phyloP scores from a whole-genome alignment of 1,140 invertebrate species.

The Ylistrum balloti region DNA sequence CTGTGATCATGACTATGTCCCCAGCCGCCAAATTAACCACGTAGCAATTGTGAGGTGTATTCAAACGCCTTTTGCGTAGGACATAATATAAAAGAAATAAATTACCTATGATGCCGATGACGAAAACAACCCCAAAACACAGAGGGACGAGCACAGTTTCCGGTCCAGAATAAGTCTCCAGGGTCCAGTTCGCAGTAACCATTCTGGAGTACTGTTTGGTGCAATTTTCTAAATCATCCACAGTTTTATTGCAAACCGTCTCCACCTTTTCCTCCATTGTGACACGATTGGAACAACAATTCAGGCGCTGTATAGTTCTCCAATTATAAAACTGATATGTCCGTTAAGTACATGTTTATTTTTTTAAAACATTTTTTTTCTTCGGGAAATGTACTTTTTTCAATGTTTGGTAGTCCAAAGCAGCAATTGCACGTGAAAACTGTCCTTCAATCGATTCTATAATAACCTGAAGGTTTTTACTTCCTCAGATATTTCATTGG shows the following conservation, averaged over 20 bases:
- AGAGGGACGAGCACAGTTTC: conserved; percentile 84
- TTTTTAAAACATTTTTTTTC: not conserved
- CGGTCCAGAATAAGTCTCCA: conserved; percentile 22
- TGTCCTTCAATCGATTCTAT: conserved; percentile 5
- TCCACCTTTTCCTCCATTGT: conserved; percentile 16
- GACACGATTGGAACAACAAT: not conserved
- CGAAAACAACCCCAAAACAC: conserved; percentile 92
- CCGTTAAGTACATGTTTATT: not conserved
- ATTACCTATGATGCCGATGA: conserved; percentile 93
- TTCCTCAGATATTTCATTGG: not conserved
- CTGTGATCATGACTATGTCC: conserved; percentile 90
- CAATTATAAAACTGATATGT: not conserved
- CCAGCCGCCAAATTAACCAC: conserved; percentile 90
- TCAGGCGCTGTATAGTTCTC: not conserved
- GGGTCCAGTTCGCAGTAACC: conserved; percentile 13
- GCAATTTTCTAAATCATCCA: conserved; percentile 34
- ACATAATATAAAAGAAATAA: conserved; percentile 88
- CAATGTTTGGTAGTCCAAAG: not conserved
- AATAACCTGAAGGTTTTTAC: not conserved
- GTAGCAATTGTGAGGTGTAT: conserved; percentile 94
- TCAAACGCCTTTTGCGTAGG: conserved; percentile 66
- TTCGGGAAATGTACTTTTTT: not conserved
- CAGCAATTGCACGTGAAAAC: not conserved
- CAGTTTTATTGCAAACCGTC: conserved; percentile 5
- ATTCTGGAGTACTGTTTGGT: conserved; percentile 4